These are phyloP conservation scores for Eumacrocentrus americanus DNA, from an alignment of 2,888 invertebrate genomes.

Conservation along the genomic window DNA sequence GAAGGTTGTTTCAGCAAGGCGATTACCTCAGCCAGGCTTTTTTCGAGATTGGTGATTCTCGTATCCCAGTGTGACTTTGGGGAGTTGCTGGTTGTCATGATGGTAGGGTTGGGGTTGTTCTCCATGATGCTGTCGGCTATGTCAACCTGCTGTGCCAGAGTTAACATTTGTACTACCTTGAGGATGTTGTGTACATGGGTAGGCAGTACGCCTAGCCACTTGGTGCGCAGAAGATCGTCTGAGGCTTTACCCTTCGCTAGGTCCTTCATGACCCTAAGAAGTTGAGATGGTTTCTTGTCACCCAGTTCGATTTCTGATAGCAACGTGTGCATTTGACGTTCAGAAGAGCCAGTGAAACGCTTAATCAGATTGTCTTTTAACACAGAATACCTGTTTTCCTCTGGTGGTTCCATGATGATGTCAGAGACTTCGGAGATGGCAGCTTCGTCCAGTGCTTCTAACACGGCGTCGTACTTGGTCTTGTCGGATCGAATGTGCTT, in stretches of 20 bases:
- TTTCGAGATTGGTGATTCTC: background rate
- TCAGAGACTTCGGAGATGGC: constrained; percentile 30
- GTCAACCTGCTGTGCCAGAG: constrained; percentile 24
- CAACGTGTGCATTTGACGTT: constrained; percentile 26
- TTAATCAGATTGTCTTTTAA: constrained; percentile 28
- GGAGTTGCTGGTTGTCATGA: constrained; percentile 1
- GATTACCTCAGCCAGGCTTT: background rate
- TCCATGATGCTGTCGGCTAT: constrained; percentile 34
- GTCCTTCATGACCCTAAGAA: constrained; percentile 33
- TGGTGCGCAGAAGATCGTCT: constrained; percentile 29
- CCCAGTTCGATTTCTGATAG: constrained; percentile 31
- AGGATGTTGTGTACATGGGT: constrained; percentile 18
- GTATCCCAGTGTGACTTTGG: background rate
- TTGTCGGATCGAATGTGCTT: constrained; percentile 21
- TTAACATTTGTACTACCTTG: constrained; percentile 8
- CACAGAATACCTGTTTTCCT: constrained; percentile 22
- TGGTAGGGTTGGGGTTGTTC: background rate
- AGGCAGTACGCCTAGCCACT: constrained; percentile 34
- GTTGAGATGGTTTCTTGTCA: constrained; percentile 33
- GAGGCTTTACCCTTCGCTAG: constrained; percentile 30
- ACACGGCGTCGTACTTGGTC: constrained; percentile 27
- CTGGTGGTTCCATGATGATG: constrained; percentile 24
- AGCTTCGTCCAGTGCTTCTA: constrained; percentile 24
- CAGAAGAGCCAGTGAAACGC: constrained; percentile 30
- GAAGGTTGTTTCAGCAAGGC: background rate